Percentiles rank a stretch among this genome's conserved stretches.
These are phyloP conservation scores for Astreopora myriophthalma DNA, from an alignment of 64 coral and sea anemone genomes.

Conservation along the genomic window DNA sequence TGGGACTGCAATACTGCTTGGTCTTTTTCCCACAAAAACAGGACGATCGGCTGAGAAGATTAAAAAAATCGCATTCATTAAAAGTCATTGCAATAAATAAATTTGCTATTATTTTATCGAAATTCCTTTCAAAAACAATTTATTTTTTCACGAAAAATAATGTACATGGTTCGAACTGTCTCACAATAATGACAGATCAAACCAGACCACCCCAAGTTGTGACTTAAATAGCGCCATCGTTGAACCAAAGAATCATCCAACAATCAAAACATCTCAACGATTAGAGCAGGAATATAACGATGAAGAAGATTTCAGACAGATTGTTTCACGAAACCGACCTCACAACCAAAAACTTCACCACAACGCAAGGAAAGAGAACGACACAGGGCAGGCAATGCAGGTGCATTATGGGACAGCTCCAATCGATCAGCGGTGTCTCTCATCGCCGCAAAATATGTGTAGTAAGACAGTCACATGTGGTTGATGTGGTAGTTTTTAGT, in stretches of 20 bases:
- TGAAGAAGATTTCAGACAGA: slow-evolving; percentile 52
- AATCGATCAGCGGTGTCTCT: slow-evolving; percentile 36
- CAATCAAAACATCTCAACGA: background rate
- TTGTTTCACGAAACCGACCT: slow-evolving; percentile 78
- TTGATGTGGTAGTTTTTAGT: background rate
- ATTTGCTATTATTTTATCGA: too few relatives aligned
- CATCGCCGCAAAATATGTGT: background rate
- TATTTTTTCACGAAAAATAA: background rate
- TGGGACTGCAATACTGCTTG: too few relatives aligned
- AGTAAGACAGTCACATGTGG: background rate
- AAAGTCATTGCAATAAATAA: too few relatives aligned
- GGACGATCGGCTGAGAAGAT: too few relatives aligned
- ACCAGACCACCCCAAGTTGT: background rate
- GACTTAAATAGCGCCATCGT: background rate
- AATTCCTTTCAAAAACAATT: background rate
- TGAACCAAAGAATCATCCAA: background rate
- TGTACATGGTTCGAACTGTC: background rate
- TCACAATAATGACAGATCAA: background rate
- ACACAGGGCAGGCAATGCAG: background rate
- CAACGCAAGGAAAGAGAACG: slow-evolving; percentile 88
- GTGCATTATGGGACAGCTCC: slow-evolving; percentile 68
- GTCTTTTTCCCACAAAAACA: too few relatives aligned
- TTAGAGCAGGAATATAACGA: slow-evolving; percentile 33
- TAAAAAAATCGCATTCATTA: too few relatives aligned
- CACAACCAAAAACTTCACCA: slow-evolving; percentile 75